Percentiles rank a stretch among this genome's conserved stretches.
These are phyloP conservation scores for Mythimna vitellina DNA, from an alignment of 2,888 invertebrate species.

Conservation along the genomic window DNA sequence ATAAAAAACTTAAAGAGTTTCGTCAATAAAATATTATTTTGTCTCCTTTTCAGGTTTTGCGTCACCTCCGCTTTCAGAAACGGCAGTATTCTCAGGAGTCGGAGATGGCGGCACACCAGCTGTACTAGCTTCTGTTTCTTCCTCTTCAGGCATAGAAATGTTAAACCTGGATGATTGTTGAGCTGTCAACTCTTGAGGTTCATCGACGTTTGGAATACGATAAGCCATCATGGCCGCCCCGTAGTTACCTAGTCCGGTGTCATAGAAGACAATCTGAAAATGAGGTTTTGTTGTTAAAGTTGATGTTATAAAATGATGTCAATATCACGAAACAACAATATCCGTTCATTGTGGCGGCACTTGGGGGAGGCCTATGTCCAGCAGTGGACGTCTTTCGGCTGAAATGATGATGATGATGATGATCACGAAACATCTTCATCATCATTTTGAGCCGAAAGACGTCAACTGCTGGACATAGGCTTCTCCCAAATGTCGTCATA, in stretches of 20 bases:
- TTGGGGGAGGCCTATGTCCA: too few relatives aligned
- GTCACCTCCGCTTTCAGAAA: background rate
- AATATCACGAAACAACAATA: too few relatives aligned
- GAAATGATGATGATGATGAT: too few relatives aligned
- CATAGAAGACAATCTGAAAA: constrained; percentile 81
- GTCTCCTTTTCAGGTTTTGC: background rate
- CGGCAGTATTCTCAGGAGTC: background rate
- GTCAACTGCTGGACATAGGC: too few relatives aligned
- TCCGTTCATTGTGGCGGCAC: too few relatives aligned
- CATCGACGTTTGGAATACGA: constrained; percentile 80
- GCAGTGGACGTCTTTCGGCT: too few relatives aligned
- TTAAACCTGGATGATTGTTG: constrained; percentile 84
- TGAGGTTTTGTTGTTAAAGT: background rate
- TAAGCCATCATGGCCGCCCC: constrained; percentile 86
- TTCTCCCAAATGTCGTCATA: too few relatives aligned
- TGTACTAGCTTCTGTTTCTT: constrained; percentile 44
- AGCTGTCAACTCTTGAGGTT: constrained; percentile 70
- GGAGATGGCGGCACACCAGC: too few relatives aligned
- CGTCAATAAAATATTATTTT: background rate
- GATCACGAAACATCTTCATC: too few relatives aligned
- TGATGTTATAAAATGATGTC: background rate
- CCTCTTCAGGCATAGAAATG: constrained; percentile 67
- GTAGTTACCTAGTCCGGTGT: constrained; percentile 85
- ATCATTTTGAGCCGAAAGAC: too few relatives aligned
- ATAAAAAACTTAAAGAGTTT: background rate